Evolutionary conservation across 1,140 invertebrate species (phyloP), one percentile per base, ranked within the genome.

Genomic region (Papilio machaon): DNA sequence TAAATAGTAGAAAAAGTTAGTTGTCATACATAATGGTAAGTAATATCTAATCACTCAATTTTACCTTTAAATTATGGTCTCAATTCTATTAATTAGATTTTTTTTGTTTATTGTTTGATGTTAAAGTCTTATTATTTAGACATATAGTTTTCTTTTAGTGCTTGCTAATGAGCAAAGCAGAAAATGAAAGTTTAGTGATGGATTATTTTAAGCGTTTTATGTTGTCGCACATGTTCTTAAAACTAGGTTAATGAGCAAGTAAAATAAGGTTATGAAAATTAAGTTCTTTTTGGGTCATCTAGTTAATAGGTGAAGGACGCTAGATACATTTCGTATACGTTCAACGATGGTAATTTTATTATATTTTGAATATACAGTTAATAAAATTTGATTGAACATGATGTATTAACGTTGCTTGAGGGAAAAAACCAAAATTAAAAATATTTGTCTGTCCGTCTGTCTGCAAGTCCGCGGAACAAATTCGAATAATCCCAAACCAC

Each of bases 221-320:
- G 64, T 67, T n/a, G 58, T 64, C 19, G 60, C 60, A 13, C 64
- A 67, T 67, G 64, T 67, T 67, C 64, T 30, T 67, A 67, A 67
- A 67, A 67, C 30, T 67, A 67, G 64, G 64, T 67, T 67, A 67
- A 67, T 67, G 64, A 67, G 64, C 64, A 67, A 67, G 23, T 67
- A 67, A 64, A 67, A 35, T 64, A 64, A 64, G 19, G 19, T 9
- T 23, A 64, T 23, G n/a, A 30, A 64, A 64, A 64, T 64, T 64
- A 64, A 23, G 52, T 54, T 54, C 17, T 54, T 54, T 54, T 54
- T 54, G 47, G 8, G 9, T 67, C 11, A 35, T 15, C 64, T 30
- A 23, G 60, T 64, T 64, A 58, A 19, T 23, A 35, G 64, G 64
- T 13, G 11, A 67, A 35, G 30, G 2, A 67, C 30, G 30, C 23